Evolutionary conservation across 2,113 vertebrate genomes (phyloP).

Genomic region (Boleophthalmus pectinirostris): DNA sequence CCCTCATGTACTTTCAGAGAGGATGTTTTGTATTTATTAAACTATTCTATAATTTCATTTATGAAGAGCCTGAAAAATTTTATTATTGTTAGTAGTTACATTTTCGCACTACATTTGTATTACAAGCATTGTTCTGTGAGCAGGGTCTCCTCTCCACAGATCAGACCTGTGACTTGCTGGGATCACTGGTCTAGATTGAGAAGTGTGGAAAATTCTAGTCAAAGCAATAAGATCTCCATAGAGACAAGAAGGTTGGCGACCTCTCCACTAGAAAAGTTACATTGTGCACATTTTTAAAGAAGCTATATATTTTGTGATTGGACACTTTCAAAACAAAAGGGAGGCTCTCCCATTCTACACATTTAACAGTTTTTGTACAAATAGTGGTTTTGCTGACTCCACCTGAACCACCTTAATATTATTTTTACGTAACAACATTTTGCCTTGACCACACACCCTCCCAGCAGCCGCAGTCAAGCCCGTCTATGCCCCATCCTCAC

Average conservation of each 20-base stretch:
- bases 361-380: not conserved
- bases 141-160: no score
- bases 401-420: not conserved
- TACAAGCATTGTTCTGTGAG: no score
- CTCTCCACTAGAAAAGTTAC: not conserved
- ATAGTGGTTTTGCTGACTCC: not conserved
- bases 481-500: slow-evolving; percentile 13
- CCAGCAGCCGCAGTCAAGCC: not conserved
- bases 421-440: not conserved
- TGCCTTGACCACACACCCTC: not conserved
- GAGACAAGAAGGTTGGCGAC: not conserved
- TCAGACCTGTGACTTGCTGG: no score
- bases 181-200: no score
- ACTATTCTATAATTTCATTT: no score
- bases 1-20: not conserved
- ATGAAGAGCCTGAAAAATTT: no score
- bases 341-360: not conserved
- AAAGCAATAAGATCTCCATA: no score
- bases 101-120: no score
- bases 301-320: not conserved
- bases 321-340: not conserved
- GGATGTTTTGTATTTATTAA: not conserved
- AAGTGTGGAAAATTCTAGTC: no score
- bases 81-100: no score
- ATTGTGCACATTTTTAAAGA: not conserved